These are phyloP conservation scores for Dioctria linearis DNA, from an alignment of 2,888 invertebrate species.

Conservation along the genomic window DNA sequence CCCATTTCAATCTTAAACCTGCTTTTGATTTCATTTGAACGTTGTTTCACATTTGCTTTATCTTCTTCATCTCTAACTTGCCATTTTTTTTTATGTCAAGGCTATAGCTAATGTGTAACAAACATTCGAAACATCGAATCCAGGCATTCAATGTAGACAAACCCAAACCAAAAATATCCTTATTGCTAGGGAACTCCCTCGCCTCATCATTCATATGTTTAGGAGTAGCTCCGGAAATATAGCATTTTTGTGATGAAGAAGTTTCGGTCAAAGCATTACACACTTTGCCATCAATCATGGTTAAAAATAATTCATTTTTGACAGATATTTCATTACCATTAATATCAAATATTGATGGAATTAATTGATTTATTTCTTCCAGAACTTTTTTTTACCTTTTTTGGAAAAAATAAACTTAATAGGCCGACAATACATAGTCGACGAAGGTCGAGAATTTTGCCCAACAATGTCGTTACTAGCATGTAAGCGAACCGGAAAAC, in stretches of 20 bases:
- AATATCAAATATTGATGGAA: too few relatives aligned
- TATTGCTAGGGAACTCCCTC: not conserved
- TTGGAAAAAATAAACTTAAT: too few relatives aligned
- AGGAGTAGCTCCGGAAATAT: not conserved
- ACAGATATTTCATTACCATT: not conserved
- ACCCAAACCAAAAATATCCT: not conserved
- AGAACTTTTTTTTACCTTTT: too few relatives aligned
- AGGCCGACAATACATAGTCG: too few relatives aligned
- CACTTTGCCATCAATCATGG: not conserved
- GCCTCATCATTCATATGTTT: not conserved
- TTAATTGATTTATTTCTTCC: too few relatives aligned
- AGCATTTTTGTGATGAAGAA: not conserved
- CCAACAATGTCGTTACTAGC: too few relatives aligned
- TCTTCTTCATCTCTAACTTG: not conserved
- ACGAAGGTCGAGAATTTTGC: too few relatives aligned
- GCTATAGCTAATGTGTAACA: slow-evolving; percentile 1
- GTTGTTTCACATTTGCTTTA: not conserved
- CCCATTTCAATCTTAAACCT: not conserved
- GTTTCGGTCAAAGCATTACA: not conserved
- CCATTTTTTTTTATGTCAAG: not conserved
- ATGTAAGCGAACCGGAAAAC: too few relatives aligned
- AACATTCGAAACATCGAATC: not conserved
- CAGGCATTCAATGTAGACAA: not conserved
- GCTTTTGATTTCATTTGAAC: not conserved
- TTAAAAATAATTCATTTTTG: not conserved